These are phyloP conservation scores for Microcebus tavaratra DNA, from an alignment of 2,113 vertebrate species.

Conservation along the genomic window DNA sequence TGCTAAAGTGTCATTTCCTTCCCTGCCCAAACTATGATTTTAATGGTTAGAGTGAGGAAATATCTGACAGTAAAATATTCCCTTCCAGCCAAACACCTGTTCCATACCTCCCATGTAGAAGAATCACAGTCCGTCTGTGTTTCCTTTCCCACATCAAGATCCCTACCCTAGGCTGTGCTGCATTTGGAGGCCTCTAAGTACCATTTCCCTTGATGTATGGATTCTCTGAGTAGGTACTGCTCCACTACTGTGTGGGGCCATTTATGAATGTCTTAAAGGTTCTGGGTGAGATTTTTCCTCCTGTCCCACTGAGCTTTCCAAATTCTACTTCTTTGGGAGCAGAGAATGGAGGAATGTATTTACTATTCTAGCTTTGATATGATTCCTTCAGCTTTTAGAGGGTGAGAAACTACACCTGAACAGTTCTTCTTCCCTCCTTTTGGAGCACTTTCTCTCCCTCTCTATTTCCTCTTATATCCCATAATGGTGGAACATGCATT, in stretches of 20 bases:
- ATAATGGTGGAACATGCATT: not conserved
- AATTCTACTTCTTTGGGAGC: not conserved
- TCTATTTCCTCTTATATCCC: not conserved
- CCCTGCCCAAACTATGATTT: not conserved
- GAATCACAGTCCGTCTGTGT: not conserved
- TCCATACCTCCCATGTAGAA: conserved; percentile 18
- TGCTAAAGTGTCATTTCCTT: conserved; percentile 64
- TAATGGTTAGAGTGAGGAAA: conserved; percentile 49
- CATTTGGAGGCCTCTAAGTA: not conserved
- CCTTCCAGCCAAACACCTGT: conserved; percentile 54
- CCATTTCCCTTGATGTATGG: not conserved
- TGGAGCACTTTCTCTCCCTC: not conserved
- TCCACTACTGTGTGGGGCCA: accelerated
- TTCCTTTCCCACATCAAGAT: not conserved
- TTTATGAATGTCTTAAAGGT: not conserved
- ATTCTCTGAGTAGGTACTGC: no score
- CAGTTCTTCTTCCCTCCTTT: not conserved
- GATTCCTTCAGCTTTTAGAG: not conserved
- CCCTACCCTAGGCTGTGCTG: not conserved
- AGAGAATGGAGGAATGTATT: not conserved
- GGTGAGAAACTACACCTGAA: not conserved
- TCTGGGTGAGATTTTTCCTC: not conserved
- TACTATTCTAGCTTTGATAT: not conserved
- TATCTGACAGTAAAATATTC: conserved; percentile 52
- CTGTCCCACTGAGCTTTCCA: not conserved